These are phyloP conservation scores for Muntiacus muntjak DNA, from an alignment of 2,113 vertebrate species.

Conservation along the genomic window DNA sequence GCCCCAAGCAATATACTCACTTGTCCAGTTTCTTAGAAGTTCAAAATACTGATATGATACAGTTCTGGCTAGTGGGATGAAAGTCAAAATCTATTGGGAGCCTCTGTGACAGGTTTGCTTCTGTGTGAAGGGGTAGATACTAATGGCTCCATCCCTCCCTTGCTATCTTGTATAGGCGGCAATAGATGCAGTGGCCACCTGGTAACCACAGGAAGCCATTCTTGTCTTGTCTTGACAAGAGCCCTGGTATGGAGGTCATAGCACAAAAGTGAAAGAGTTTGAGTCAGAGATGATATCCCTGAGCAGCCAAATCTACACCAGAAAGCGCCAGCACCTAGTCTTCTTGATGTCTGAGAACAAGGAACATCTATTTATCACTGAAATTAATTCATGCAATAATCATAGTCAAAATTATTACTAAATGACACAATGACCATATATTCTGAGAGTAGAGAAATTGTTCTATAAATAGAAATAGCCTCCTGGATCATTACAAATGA, in stretches of 20 bases:
- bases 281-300: neutral
- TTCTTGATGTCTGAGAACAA: neutral
- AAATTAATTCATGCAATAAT: neutral
- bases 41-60: neutral
- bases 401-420: neutral
- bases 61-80: neutral
- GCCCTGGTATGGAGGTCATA: neutral
- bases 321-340: neutral
- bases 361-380: neutral
- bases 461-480: neutral
- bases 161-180: neutral
- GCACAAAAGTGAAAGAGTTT: neutral
- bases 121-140: neutral
- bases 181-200: neutral
- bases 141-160: neutral
- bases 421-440: neutral
- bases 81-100: neutral
- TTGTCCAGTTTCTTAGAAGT: neutral
- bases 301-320: neutral
- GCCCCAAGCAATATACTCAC: neutral
- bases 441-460: neutral
- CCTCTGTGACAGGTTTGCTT: neutral
- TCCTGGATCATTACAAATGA: neutral
- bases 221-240: neutral
- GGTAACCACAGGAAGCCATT: neutral